Conservation (phyloP, 2,113 vertebrate species). For the Channa maculata region DNA sequence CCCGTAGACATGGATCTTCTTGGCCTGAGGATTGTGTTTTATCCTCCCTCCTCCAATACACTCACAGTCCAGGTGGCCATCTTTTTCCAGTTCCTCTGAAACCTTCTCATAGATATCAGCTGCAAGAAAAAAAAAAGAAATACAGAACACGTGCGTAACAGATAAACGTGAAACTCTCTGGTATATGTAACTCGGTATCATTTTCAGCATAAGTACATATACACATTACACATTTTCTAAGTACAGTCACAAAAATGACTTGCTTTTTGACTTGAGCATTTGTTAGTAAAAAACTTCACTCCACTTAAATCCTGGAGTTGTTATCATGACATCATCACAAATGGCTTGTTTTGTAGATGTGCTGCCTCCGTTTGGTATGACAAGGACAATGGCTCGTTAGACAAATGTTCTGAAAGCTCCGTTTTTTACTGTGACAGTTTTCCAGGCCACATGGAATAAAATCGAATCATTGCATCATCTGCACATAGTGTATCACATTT, state of each 20-base stretch:
- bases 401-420: not conserved
- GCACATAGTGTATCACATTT: too few species aligned
- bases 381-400: not conserved
- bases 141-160: too few species aligned
- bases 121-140: conserved; percentile 16
- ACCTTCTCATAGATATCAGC: conserved; percentile 92
- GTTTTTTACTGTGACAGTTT: too few species aligned
- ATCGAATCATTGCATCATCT: too few species aligned
- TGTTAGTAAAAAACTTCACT: not conserved
- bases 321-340: not conserved
- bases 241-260: too few species aligned
- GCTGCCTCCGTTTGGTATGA: not conserved
- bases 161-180: too few species aligned
- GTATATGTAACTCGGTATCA: too few species aligned
- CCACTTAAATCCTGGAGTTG: too few species aligned
- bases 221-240: too few species aligned
- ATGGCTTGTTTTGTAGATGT: not conserved
- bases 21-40: conserved; percentile 83
- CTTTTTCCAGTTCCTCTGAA: conserved; percentile 84
- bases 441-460: too few species aligned
- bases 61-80: conserved; percentile 85
- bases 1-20: conserved; percentile 93
- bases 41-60: conserved; percentile 93
- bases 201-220: not conserved
- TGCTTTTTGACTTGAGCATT: not conserved